These are phyloP conservation scores for Climacteris rufus DNA, from an alignment of 2,113 vertebrate species.

Conservation along the genomic window DNA sequence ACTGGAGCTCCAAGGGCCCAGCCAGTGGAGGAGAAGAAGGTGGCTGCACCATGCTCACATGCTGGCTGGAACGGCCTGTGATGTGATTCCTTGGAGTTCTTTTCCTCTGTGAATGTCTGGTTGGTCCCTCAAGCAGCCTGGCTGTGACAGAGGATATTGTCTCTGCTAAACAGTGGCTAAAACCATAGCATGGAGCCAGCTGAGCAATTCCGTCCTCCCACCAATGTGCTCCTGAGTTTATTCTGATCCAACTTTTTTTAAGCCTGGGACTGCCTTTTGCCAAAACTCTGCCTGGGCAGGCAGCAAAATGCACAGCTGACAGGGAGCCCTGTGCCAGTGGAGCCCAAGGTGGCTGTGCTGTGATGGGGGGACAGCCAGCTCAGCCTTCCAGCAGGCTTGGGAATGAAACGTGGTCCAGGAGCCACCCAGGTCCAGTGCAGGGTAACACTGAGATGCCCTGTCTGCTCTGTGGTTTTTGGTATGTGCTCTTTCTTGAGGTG, in stretches of 20 bases:
- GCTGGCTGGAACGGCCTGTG: fast-evolving
- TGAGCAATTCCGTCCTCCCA: not conserved
- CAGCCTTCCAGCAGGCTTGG: not conserved
- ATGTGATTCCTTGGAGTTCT: not conserved
- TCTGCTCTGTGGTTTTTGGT: fast-evolving
- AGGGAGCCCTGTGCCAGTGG: not conserved
- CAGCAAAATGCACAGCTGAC: not conserved
- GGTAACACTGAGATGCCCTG: not conserved
- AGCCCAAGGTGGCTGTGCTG: fast-evolving
- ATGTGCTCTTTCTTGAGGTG: fast-evolving
- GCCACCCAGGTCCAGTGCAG: fast-evolving
- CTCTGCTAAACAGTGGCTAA: not conserved
- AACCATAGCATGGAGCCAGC: fast-evolving
- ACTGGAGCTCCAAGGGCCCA: not conserved
- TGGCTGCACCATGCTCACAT: fast-evolving
- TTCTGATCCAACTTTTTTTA: not conserved
- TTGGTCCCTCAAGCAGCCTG: not conserved
- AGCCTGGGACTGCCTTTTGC: not conserved
- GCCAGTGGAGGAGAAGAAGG: not conserved
- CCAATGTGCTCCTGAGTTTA: not conserved
- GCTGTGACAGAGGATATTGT: not conserved
- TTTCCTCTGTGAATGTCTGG: not conserved
- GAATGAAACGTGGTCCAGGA: not conserved
- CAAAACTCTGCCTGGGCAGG: not conserved
- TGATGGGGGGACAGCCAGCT: not conserved